A percentile compares a stretch with the other conserved stretches of the same genome.
Conservation (phyloP, 2,797 vertebrate species). For the Muscicapa striata region DNA sequence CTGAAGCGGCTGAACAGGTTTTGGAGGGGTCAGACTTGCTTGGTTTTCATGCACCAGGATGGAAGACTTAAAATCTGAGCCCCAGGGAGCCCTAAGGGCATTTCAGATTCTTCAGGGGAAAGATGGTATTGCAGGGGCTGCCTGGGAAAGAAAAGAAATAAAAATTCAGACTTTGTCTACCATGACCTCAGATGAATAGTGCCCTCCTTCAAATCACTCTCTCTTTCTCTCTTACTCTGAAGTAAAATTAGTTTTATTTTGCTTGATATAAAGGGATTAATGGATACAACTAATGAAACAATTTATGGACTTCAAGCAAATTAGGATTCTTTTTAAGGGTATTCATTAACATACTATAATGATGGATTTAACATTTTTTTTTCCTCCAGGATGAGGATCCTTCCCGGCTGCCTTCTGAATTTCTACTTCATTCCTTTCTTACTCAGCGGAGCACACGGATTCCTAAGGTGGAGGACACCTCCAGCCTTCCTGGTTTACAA, state of each 20-base stretch:
- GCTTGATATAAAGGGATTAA: background rate
- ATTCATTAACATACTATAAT: background rate
- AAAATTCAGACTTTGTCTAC: background rate
- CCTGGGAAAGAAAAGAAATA: background rate
- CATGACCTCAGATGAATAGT: background rate
- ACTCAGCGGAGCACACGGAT: background rate
- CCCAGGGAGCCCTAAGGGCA: accelerated
- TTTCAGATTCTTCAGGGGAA: background rate
- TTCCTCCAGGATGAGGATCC: conserved; percentile 46
- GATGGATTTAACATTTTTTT: background rate
- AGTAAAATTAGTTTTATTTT: background rate
- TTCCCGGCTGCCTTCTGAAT: background rate
- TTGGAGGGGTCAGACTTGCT: background rate
- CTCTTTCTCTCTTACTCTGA: background rate
- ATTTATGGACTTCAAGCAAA: background rate
- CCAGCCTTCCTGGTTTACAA: background rate
- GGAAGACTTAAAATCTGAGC: accelerated
- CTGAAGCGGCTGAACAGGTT: background rate
- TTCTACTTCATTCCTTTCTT: conserved; percentile 22
- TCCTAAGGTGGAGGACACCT: background rate
- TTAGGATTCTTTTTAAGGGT: background rate
- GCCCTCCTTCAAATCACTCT: background rate
- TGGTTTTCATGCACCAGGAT: accelerated
- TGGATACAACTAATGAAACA: background rate
- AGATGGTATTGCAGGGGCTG: background rate